A percentile compares a stretch with the other conserved stretches of the same genome.
These are phyloP conservation scores for Muricea muricata DNA, from an alignment of 92 coral and sea anemone species.

Conservation along the genomic window DNA sequence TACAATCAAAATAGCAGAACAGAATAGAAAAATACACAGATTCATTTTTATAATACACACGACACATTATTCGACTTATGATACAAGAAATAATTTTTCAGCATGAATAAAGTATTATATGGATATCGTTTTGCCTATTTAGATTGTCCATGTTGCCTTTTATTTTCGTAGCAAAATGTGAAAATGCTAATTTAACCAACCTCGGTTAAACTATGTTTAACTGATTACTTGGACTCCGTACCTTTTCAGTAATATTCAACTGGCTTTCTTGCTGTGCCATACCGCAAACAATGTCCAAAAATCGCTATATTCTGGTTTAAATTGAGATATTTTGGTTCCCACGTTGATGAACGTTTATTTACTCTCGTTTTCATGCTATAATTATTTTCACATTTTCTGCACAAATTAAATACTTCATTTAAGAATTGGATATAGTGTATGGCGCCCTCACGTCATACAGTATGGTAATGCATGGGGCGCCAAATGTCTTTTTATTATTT, in stretches of 20 bases:
- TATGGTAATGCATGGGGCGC: too few relatives aligned
- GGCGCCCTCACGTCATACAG: too few relatives aligned
- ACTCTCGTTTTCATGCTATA: conserved; percentile 2
- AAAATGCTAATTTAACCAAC: not conserved
- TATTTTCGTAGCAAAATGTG: too few relatives aligned
- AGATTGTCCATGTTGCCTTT: too few relatives aligned
- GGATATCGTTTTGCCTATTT: too few relatives aligned
- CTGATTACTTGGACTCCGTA: not conserved
- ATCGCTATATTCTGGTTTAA: not conserved
- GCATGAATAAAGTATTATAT: too few relatives aligned
- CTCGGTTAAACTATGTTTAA: not conserved
- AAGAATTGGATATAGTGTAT: not conserved
- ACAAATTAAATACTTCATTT: not conserved
- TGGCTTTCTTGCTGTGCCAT: conserved; percentile 8
- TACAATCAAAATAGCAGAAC: too few relatives aligned
- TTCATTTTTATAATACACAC: too few relatives aligned
- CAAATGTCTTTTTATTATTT: too few relatives aligned
- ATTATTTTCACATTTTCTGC: not conserved
- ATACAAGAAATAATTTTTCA: too few relatives aligned
- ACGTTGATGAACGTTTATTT: not conserved
- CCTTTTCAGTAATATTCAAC: conserved; percentile 7
- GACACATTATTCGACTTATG: too few relatives aligned
- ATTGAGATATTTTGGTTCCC: not conserved
- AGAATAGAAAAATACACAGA: too few relatives aligned
- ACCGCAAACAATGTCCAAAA: not conserved